Conservation (phyloP, 2,797 vertebrate species). For the Trichosurus vulpecula region DNA sequence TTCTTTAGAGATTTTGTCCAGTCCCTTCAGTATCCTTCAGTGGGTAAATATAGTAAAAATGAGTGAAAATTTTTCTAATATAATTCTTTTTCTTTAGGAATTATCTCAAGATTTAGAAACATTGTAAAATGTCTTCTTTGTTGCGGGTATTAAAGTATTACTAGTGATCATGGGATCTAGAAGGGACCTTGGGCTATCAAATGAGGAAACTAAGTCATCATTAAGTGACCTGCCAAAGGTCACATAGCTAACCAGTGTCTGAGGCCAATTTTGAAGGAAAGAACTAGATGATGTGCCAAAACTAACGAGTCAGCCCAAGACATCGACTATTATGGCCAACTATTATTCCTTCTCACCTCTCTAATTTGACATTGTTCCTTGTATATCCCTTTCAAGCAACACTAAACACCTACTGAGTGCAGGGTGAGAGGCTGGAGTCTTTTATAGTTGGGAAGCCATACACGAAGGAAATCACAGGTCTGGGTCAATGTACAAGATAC, state of each 20-base stretch:
- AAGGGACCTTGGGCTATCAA: neutral
- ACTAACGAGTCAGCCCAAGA: no score
- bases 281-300: no score
- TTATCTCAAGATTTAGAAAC: neutral
- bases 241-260: neutral
- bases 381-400: neutral
- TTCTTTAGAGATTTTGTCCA: neutral
- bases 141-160: neutral
- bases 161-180: neutral
- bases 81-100: neutral
- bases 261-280: neutral
- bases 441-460: neutral
- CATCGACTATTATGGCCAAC: no score
- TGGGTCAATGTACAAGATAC: neutral
- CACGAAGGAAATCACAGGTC: neutral
- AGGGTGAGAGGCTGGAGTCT: neutral
- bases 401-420: neutral
- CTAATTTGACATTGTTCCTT: neutral
- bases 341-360: neutral
- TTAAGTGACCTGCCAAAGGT: neutral
- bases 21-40: neutral
- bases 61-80: neutral
- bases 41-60: neutral
- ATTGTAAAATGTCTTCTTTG: neutral
- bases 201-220: neutral